Evolutionary conservation across 2,113 vertebrate genomes (phyloP).

Genomic region (Coreoperca whiteheadi): DNA sequence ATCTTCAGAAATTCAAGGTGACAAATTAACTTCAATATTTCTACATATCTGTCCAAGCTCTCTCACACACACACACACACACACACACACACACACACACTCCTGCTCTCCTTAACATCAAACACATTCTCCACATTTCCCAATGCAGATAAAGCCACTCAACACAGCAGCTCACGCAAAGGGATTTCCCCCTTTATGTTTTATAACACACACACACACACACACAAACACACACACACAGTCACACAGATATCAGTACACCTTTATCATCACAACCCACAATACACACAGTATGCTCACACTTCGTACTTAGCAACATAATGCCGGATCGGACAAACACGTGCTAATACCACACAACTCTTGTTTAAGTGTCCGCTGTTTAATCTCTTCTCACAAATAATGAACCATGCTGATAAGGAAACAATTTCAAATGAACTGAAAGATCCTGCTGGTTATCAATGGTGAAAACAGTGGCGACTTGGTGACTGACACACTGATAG

Average conservation of each 20-base stretch:
- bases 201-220: slow-evolving; percentile 28
- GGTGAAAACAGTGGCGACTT: slow-evolving; percentile 45
- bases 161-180: slow-evolving; percentile 55
- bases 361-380: background rate
- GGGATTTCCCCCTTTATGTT: slow-evolving; percentile 59
- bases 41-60: slow-evolving; percentile 22
- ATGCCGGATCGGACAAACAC: background rate
- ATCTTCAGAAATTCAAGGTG: background rate
- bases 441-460: slow-evolving; percentile 25
- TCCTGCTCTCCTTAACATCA: slow-evolving; percentile 58
- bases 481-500: slow-evolving; percentile 35
- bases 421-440: slow-evolving; percentile 1
- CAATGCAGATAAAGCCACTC: slow-evolving; percentile 65
- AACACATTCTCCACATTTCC: slow-evolving; percentile 77
- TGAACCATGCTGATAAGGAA: background rate
- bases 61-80: background rate
- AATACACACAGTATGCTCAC: background rate
- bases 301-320: background rate
- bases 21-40: slow-evolving; percentile 7
- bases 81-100: slow-evolving; percentile 5
- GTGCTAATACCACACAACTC: background rate
- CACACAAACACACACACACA: background rate
- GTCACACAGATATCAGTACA: slow-evolving; percentile 23
- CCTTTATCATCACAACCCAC: slow-evolving; percentile 27
- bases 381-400: background rate